Conservation (phyloP, 2,797 vertebrate genomes). For the Syngnathus rostellatus region DNA sequence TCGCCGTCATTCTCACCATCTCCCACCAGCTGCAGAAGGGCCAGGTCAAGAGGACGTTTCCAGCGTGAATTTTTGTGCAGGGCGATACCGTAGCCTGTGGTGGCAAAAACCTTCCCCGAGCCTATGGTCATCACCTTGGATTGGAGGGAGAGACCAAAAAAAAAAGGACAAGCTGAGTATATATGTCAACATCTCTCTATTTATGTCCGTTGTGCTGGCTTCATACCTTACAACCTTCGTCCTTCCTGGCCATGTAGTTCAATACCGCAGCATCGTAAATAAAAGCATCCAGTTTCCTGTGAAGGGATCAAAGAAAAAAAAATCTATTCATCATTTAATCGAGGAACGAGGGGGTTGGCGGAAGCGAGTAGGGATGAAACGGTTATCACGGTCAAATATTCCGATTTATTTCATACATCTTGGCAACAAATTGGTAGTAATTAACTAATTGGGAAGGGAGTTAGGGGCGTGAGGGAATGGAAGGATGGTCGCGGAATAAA, state of each 20-base stretch:
- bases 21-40: slow-evolving; percentile 87
- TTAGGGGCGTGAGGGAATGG: slow-evolving; percentile 30
- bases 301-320: slow-evolving; percentile 45
- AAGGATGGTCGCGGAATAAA: slow-evolving; percentile 35
- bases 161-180: slow-evolving; percentile 5
- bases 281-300: slow-evolving; percentile 90
- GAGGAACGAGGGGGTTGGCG: slow-evolving; percentile 19
- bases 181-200: slow-evolving; percentile 1
- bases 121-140: slow-evolving; percentile 85
- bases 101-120: slow-evolving; percentile 92
- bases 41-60: slow-evolving; percentile 88
- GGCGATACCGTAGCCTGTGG: slow-evolving; percentile 90
- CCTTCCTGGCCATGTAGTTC: slow-evolving; percentile 94
- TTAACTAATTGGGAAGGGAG: slow-evolving; percentile 20
- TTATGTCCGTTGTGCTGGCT: slow-evolving; percentile 30
- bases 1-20: slow-evolving; percentile 70
- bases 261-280: slow-evolving; percentile 91
- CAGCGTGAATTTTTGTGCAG: slow-evolving; percentile 91
- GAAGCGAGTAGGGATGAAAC: slow-evolving; percentile 30
- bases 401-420: not conserved
- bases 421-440: not conserved
- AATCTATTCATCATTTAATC: slow-evolving; percentile 58
- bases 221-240: slow-evolving; percentile 90
- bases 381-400: not conserved
- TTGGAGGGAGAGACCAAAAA: not conserved